Base-by-base conservation (phyloP, 2,888 invertebrate species). In the Esperia sulphurella region DNA sequence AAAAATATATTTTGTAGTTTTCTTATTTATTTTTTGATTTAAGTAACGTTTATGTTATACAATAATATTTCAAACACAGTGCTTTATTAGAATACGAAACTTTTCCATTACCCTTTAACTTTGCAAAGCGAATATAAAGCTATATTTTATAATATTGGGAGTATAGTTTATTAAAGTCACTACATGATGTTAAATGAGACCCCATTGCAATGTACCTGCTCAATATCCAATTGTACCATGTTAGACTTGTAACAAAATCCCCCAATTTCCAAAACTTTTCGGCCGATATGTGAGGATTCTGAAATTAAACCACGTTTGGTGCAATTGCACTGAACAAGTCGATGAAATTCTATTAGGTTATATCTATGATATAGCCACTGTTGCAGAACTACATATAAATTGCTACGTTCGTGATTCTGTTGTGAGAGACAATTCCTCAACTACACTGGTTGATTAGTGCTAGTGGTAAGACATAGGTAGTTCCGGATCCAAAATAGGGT, bases 181-280 rank as follows among this genome's bases (percentile, higher is more conserved):
- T 52, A 50, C 44, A 59, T 59, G 57, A 62, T 61, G 56, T 46
- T 56, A 61, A 60, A 65, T 75, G 66, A 79, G 81, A 76, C 80
- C 85, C 85, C 85, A 53, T 73, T 70, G 71, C 65, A 67, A 78
- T 79, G 76, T 87, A 87, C 87, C 87, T 88, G 81, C 67, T 72
- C 68, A 73, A 77, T 72, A 74, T 86, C 86, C 86, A 87, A 84
- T 75, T 79, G 84, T 74, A 87, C 85, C 88, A 87, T 87, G 74
- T 76, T 83, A 70, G 75, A 76, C 71, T 76, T 68, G 79, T 66
- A 75, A 80, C 70, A 71, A 71, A 78, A 69, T 70, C 68, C 72
- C 75, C 76, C 69, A 83, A 83, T 78, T 74, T 79, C 81, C 83
- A 74, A 84, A 83, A 76, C 35, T 63, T 77, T 79, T 79, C 80